phyloP scores from a whole-genome alignment of 1,140 invertebrate genomes.

The Drosophila lowei region DNA sequence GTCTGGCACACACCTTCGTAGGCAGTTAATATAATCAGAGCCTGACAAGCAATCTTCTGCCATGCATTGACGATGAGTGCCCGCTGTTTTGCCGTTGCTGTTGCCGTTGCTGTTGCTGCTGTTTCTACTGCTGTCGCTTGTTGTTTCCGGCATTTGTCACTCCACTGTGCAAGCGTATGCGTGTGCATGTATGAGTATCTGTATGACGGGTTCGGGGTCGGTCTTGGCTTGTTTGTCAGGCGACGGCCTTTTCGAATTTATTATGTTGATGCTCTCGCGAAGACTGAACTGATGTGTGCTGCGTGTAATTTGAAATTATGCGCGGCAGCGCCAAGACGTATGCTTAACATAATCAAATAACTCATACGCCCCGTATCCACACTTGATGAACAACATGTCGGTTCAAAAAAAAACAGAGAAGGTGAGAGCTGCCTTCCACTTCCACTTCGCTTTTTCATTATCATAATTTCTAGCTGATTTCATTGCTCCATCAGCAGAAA shows the following conservation, averaged over 20 bases:
- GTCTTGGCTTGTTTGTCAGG: conserved; percentile 68
- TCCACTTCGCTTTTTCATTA: conserved; percentile 61
- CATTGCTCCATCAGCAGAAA: conserved; percentile 37
- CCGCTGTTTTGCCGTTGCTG: conserved; percentile 28
- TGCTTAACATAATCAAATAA: conserved; percentile 81
- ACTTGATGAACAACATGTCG: conserved; percentile 41
- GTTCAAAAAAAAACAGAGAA: conserved; percentile 14
- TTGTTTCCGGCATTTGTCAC: conserved; percentile 75
- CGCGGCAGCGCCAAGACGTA: conserved; percentile 56
- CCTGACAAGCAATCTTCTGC: conserved; percentile 73
- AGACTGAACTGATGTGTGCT: conserved; percentile 52
- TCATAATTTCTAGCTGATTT: conserved; percentile 80
- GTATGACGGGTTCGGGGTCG: conserved; percentile 20
- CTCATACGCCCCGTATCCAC: conserved; percentile 60
- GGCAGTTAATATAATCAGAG: conserved; percentile 76
- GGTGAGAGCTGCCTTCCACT: conserved; percentile 4
- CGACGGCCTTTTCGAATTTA: conserved; percentile 67
- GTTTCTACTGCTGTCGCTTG: conserved; percentile 43
- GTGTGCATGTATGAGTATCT: conserved; percentile 7
- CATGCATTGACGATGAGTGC: conserved; percentile 64
- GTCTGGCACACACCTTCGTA: conserved; percentile 33
- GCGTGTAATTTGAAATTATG: conserved; percentile 79
- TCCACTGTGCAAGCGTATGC: conserved; percentile 15
- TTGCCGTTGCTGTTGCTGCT: conserved; percentile 28
- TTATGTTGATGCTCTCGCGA: conserved; percentile 57